Conservation (phyloP, 2,797 vertebrate genomes). For the Enteromius treurensis region DNA sequence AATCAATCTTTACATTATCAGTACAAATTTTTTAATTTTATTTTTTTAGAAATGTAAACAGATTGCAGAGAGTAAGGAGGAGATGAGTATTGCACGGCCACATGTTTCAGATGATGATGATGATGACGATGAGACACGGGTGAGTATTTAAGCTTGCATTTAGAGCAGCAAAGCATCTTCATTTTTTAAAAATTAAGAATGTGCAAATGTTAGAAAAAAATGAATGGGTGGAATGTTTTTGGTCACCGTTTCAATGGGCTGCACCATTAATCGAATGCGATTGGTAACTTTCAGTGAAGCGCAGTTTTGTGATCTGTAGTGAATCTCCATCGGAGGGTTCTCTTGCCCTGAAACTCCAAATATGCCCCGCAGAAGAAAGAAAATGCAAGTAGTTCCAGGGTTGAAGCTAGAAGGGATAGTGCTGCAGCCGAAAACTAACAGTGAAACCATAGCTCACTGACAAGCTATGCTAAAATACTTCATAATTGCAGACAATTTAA, state of each 20-base stretch:
- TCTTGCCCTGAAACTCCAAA: no score
- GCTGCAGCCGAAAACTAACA: no score
- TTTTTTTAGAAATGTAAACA: constrained; percentile 95
- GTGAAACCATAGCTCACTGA: no score
- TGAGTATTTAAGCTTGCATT: constrained; percentile 54
- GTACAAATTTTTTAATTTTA: constrained; percentile 20
- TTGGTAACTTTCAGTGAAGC: no score
- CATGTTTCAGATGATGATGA: constrained; percentile 86
- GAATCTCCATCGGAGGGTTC: no score
- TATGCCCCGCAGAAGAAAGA: no score
- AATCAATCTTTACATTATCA: constrained; percentile 16
- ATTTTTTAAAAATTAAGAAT: background rate
- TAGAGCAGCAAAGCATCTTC: background rate
- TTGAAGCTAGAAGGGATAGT: no score
- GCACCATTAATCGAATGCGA: no score
- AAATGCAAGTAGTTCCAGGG: no score
- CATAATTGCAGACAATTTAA: no score
- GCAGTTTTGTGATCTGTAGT: no score
- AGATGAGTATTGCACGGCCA: constrained; percentile 89
- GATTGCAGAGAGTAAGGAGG: constrained; percentile 98
- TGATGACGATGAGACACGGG: constrained; percentile 80
- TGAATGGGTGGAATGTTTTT: background rate
- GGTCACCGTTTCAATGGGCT: background rate
- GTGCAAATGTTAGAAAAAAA: background rate
- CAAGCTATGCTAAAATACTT: no score